Base-by-base conservation (phyloP, 2,888 invertebrate genomes). In the Halictus quadricinctus region DNA sequence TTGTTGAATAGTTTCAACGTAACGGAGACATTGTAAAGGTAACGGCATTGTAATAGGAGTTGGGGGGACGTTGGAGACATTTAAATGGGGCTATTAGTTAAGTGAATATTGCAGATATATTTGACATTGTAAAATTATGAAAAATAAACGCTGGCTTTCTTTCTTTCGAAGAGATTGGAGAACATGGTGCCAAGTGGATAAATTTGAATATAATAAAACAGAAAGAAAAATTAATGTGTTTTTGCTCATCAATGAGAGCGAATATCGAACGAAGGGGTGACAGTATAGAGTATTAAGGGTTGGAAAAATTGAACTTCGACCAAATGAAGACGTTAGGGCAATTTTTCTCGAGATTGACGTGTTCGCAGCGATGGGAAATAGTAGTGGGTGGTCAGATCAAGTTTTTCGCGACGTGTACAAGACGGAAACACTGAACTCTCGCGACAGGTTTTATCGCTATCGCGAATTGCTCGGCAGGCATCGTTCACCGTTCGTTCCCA, bases 401-500 rank as follows among this genome's bases (percentile, higher is more conserved):
- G 13, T 25, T 60, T 60, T 15, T 0, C 15, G 25, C 60, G 13
- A 60, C 13, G 25, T 1, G 1, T 1, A 1, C 15, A 2, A 15
- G 12, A 29, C 60, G 15, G 58, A 75, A 82, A 64, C 36, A 29
- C 64, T n/a, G 58, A 69, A 41, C n/a, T 80, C 69, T 80, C 48
- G 76, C 76, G 72, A 46, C 41, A 36, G 72, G 41, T 41, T 74
- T 50, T 77, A 77, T 83, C 81, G 76, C 64, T 36, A 8, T 85
- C 72, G 79, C 80, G 83, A 84, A 87, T 72, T 64, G 77, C 81
- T 43, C 60, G 46, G 7, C 64, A 58, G 21, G 36, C 73, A 76
- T 78, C 69, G 80, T 43, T 73, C 66, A n/a, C 18, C 48, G 36
- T 48, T 80, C 72, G 66, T 79, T 72, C 72, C 64, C 50, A 41